Evolutionary conservation across 2,797 vertebrate genomes (phyloP).

Genomic region (Erpetoichthys calabaricus): DNA sequence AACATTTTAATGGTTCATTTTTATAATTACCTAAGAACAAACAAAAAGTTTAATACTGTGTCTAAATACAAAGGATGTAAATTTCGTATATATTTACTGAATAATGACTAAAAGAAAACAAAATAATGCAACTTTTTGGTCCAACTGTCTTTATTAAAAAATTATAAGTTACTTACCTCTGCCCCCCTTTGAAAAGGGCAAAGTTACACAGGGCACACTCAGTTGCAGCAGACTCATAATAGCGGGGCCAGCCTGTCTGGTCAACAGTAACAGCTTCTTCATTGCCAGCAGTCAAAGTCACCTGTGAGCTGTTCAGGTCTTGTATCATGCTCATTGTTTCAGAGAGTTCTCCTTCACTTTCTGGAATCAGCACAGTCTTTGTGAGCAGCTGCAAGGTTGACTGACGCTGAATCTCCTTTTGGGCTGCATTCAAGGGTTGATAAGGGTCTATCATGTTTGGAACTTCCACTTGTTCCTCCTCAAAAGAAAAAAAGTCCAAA

Average conservation of each 20-base stretch:
- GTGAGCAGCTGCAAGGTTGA: constrained; percentile 79
- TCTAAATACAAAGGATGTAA: too few species aligned
- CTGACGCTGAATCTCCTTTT: constrained; percentile 77
- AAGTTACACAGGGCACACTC: constrained; percentile 78
- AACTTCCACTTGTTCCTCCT: constrained; percentile 36
- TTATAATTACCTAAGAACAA: too few species aligned
- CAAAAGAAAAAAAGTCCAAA: constrained; percentile 16
- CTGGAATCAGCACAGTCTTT: constrained; percentile 72
- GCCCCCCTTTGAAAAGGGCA: constrained; percentile 76
- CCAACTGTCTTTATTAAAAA: too few species aligned
- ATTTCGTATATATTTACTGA: too few species aligned
- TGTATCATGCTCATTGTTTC: constrained; percentile 75
- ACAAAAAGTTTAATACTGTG: too few species aligned
- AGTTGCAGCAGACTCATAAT: constrained; percentile 73
- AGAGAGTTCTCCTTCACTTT: constrained; percentile 75
- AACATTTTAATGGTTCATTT: too few species aligned
- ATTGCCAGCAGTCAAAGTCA: constrained; percentile 61
- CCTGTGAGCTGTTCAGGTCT: constrained; percentile 73
- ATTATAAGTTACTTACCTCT: constrained; percentile 57
- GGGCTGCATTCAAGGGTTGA: constrained; percentile 52
- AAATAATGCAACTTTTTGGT: too few species aligned
- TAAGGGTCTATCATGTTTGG: constrained; percentile 47
- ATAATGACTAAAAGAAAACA: not conserved
- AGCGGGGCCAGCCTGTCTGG: constrained; percentile 80
- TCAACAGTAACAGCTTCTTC: constrained; percentile 65